Conservation (phyloP, 1,140 invertebrate genomes). For the Danaus plexippus region DNA sequence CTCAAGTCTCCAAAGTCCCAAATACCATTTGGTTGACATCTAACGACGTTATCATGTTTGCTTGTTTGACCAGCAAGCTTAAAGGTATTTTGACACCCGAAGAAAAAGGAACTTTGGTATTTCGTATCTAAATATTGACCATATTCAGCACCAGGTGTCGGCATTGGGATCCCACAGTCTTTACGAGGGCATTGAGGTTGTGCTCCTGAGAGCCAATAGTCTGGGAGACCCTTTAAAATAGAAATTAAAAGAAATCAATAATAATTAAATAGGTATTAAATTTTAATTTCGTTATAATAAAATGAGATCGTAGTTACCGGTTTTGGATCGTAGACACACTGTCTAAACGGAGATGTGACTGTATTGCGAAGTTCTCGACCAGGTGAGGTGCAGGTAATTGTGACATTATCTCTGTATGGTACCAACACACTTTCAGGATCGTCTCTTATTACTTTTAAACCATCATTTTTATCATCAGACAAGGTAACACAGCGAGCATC, state of each 20-base stretch:
- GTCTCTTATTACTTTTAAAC: conserved; percentile 80
- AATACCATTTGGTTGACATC: conserved; percentile 91
- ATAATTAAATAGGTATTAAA: conserved; percentile 11
- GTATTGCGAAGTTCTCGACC: conserved; percentile 86
- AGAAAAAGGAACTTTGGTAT: conserved; percentile 94
- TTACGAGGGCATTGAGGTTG: conserved; percentile 88
- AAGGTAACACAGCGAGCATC: conserved; percentile 92
- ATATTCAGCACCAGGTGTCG: conserved; percentile 93
- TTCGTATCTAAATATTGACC: conserved; percentile 89
- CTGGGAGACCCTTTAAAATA: conserved; percentile 79
- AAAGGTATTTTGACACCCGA: conserved; percentile 97
- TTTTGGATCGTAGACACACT: conserved; percentile 96
- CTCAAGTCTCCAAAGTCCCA: conserved; percentile 98
- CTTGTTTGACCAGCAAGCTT: conserved; percentile 93
- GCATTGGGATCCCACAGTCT: conserved; percentile 89
- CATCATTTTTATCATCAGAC: conserved; percentile 90
- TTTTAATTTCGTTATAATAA: conserved; percentile 9
- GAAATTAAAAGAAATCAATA: conserved; percentile 18
- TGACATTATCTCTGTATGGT: conserved; percentile 92
- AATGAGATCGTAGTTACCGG: conserved; percentile 69
- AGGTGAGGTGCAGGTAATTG: conserved; percentile 82
- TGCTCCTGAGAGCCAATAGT: conserved; percentile 93
- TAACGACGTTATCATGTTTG: conserved; percentile 91
- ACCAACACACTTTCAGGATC: conserved; percentile 87
- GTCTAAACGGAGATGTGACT: conserved; percentile 86